Conservation (phyloP, 1,140 invertebrate genomes). For the Caenorhabditis latens region DNA sequence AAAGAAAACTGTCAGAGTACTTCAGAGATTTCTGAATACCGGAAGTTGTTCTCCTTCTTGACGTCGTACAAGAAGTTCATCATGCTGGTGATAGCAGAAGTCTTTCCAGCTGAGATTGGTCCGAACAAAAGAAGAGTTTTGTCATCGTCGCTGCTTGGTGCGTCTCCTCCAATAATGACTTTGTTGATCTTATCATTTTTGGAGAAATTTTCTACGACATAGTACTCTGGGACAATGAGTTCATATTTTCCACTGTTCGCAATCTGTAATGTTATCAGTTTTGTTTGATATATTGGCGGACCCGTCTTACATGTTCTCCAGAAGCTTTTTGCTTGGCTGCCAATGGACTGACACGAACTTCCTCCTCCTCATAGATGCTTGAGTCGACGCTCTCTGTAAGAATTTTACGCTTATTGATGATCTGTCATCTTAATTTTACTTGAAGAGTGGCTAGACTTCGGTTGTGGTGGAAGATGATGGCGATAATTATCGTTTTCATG, state of each 20-base stretch:
- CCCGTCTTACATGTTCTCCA: slow-evolving; percentile 15
- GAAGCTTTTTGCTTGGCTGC: slow-evolving; percentile 28
- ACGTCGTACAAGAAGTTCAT: slow-evolving; percentile 64
- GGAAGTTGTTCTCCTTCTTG: slow-evolving; percentile 64
- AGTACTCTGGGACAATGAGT: slow-evolving; percentile 55
- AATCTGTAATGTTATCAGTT: slow-evolving; percentile 42
- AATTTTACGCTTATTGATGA: background rate
- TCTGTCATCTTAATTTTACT: background rate
- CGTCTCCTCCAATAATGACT: slow-evolving; percentile 61
- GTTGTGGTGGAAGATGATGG: slow-evolving; percentile 9
- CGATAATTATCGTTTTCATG: slow-evolving; percentile 6
- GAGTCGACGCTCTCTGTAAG: slow-evolving; percentile 34
- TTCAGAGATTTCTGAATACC: slow-evolving; percentile 25
- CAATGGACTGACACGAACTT: slow-evolving; percentile 39
- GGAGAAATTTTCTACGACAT: slow-evolving; percentile 51
- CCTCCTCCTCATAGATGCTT: slow-evolving; percentile 63
- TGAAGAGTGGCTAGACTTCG: slow-evolving; percentile 26
- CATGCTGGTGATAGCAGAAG: slow-evolving; percentile 60
- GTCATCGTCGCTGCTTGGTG: slow-evolving; percentile 52
- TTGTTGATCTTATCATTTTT: slow-evolving; percentile 60
- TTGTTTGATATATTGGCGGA: background rate
- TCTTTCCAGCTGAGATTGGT: slow-evolving; percentile 59
- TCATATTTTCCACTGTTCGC: slow-evolving; percentile 34
- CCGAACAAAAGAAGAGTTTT: slow-evolving; percentile 64
- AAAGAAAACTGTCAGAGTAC: no score